These are phyloP conservation scores for Polylopha cassiicola DNA, from an alignment of 2,888 invertebrate species.

Conservation along the genomic window DNA sequence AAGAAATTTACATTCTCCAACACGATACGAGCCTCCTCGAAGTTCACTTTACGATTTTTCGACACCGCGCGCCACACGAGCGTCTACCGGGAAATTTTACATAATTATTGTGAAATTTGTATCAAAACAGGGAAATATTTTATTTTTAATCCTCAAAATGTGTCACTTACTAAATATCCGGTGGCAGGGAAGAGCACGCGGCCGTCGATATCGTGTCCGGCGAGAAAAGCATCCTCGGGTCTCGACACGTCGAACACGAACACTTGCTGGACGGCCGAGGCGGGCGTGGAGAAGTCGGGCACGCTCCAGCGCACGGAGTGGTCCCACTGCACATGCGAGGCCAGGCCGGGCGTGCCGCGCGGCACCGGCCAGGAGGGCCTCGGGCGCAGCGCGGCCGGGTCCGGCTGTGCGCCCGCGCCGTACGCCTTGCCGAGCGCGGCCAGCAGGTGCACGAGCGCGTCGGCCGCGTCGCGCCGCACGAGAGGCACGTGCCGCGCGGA, in stretches of 20 bases:
- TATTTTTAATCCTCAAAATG: no score
- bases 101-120: no score
- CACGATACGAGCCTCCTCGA: slow-evolving; percentile 88
- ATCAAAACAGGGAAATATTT: no score
- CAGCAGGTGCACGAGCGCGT: slow-evolving; percentile 86
- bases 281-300: slow-evolving; percentile 81
- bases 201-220: slow-evolving; percentile 95
- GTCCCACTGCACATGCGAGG: slow-evolving; percentile 93
- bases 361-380: slow-evolving; percentile 90
- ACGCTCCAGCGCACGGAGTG: slow-evolving; percentile 93
- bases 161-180: slow-evolving; percentile 88
- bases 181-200: slow-evolving; percentile 96
- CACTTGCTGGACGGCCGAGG: slow-evolving; percentile 85
- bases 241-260: slow-evolving; percentile 86
- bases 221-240: slow-evolving; percentile 84
- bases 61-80: slow-evolving; percentile 93
- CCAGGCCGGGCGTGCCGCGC: slow-evolving; percentile 93
- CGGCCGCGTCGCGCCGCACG: slow-evolving; percentile 87
- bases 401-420: slow-evolving; percentile 87
- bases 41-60: slow-evolving; percentile 84
- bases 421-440: slow-evolving; percentile 89
- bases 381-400: slow-evolving; percentile 84
- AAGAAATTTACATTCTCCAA: slow-evolving; percentile 94
- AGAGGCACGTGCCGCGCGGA: slow-evolving; percentile 88
- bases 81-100: slow-evolving; percentile 57